These are phyloP conservation scores for Alosa alosa DNA, from an alignment of 2,113 vertebrate species.

Conservation along the genomic window DNA sequence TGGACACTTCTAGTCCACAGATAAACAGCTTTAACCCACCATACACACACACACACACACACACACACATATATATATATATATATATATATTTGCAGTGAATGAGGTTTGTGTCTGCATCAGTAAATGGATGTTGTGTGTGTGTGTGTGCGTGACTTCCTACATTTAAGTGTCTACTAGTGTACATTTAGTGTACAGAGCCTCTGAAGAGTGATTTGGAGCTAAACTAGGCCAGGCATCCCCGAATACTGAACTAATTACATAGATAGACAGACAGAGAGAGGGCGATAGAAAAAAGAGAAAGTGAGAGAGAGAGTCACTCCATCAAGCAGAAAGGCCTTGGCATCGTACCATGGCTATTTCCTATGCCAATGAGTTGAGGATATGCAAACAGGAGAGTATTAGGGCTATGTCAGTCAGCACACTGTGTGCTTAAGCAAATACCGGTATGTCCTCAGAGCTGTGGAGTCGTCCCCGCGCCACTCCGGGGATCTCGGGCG, in stretches of 20 bases:
- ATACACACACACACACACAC: slow-evolving; percentile 14
- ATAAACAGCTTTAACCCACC: slow-evolving; percentile 25
- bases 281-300: not conserved
- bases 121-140: not conserved
- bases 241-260: not conserved
- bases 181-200: not conserved
- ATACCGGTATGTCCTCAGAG: not conserved
- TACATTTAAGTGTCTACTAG: no score
- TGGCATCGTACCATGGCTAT: not conserved
- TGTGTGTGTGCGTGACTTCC: not conserved
- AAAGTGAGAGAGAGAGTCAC: not conserved
- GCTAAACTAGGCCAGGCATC: not conserved
- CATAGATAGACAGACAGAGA: not conserved
- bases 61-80: slow-evolving; percentile 27
- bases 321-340: not conserved
- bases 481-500: no score
- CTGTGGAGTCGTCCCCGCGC: not conserved
- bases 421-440: not conserved
- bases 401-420: not conserved
- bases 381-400: not conserved
- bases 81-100: not conserved
- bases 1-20: slow-evolving; percentile 34
- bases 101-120: not conserved
- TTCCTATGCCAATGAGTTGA: not conserved
- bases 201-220: not conserved